Percentiles rank a stretch among this genome's conserved stretches.
Evolutionary conservation across 1,140 invertebrate species (phyloP).

Genomic region (Aphaenogaster ashmeadi): DNA sequence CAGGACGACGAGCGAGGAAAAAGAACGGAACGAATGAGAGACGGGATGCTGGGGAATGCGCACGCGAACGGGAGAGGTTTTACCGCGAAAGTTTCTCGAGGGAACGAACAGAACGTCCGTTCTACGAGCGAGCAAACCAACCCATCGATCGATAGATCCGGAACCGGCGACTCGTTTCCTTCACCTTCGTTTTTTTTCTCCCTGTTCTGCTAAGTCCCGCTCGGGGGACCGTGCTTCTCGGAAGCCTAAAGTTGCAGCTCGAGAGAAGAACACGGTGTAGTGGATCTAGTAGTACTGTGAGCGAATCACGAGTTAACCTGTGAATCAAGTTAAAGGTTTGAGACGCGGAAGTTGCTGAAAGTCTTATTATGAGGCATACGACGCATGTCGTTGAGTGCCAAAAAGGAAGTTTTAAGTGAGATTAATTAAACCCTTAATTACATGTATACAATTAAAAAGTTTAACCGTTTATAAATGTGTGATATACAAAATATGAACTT

Average conservation of each 20-base stretch:
- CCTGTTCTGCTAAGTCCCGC: not conserved
- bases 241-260: slow-evolving; percentile 50
- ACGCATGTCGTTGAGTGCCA: not conserved
- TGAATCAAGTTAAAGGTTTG: slow-evolving; percentile 46
- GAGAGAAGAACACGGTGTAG: slow-evolving; percentile 46
- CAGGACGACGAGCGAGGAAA: not conserved
- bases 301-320: slow-evolving; percentile 52
- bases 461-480: not conserved
- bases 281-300: slow-evolving; percentile 24
- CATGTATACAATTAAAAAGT: not conserved
- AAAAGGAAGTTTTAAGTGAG: not conserved
- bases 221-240: slow-evolving; percentile 18
- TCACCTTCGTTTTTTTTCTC: not conserved
- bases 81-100: slow-evolving; percentile 56
- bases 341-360: slow-evolving; percentile 38
- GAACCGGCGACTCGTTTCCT: slow-evolving; percentile 42
- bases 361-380: slow-evolving; percentile 34
- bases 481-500: not conserved
- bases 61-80: slow-evolving; percentile 50
- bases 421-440: not conserved
- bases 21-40: slow-evolving; percentile 30
- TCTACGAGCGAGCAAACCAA: slow-evolving; percentile 13
- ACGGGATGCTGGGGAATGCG: slow-evolving; percentile 40
- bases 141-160: slow-evolving; percentile 63
- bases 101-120: slow-evolving; percentile 35